These are phyloP conservation scores for Papio anubis DNA, from an alignment of 2,113 vertebrate genomes.

Conservation along the genomic window DNA sequence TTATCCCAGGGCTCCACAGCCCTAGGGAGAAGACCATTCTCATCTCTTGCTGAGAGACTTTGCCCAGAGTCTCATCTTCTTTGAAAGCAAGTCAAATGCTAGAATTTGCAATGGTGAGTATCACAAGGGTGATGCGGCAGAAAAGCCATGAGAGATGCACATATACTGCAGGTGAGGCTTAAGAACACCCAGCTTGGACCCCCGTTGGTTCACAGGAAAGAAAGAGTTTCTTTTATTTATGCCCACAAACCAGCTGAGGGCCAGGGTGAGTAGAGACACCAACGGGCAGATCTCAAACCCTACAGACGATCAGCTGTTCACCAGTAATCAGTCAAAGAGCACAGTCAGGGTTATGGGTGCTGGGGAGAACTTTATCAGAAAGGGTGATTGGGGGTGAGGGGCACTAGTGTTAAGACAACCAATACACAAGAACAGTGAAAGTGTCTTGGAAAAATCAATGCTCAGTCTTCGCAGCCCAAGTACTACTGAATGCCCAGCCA, in stretches of 20 bases:
- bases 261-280: not conserved
- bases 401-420: too few relatives aligned
- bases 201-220: not conserved
- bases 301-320: not conserved
- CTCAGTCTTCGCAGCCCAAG: not conserved
- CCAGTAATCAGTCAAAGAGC: not conserved
- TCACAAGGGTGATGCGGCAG: not conserved
- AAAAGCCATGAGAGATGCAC: rapidly evolving
- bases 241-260: not conserved
- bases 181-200: not conserved
- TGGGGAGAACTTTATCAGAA: not conserved
- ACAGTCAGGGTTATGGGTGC: not conserved
- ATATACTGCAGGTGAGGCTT: not conserved
- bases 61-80: not conserved
- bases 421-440: not conserved
- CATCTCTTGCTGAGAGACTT: not conserved
- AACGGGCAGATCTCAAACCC: not conserved
- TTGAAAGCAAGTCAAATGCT: not conserved
- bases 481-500: not conserved
- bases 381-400: not conserved
- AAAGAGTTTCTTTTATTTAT: not conserved
- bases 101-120: not conserved
- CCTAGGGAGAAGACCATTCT: rapidly evolving
- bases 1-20: rapidly evolving
- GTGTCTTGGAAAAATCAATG: not conserved